Evolutionary conservation across 2,888 invertebrate genomes (phyloP).

Genomic region (Epistrophella euchroma): DNA sequence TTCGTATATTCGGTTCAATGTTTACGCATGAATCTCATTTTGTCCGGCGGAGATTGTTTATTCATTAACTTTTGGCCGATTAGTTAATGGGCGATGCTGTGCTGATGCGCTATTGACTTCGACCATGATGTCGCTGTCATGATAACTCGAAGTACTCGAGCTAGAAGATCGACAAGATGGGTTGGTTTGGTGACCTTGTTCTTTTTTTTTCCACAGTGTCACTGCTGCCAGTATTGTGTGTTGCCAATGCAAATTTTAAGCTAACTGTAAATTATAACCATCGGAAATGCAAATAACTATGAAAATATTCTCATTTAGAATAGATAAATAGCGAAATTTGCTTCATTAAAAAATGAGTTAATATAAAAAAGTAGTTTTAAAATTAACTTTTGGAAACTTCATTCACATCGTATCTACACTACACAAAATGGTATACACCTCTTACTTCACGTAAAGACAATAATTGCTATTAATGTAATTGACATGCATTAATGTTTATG

Average conservation of each 20-base stretch:
- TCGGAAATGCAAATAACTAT: not conserved
- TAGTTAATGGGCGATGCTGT: not conserved
- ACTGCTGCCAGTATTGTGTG: not conserved
- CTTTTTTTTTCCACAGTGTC: slow-evolving; percentile 1
- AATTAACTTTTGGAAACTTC: too few relatives aligned
- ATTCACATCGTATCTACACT: too few relatives aligned
- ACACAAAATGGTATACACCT: too few relatives aligned
- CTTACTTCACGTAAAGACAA: too few relatives aligned
- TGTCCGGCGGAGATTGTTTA: slow-evolving; percentile 30
- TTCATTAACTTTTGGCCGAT: slow-evolving; percentile 33
- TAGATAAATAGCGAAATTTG: too few relatives aligned
- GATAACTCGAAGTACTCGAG: slow-evolving; percentile 2
- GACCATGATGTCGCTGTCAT: slow-evolving; percentile 13
- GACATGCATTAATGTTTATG: too few relatives aligned
- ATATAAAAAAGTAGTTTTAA: too few relatives aligned
- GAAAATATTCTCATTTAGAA: not conserved
- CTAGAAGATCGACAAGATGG: slow-evolving; percentile 28
- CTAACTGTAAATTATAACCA: not conserved
- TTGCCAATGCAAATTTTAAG: not conserved
- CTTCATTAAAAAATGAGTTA: too few relatives aligned
- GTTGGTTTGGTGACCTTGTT: slow-evolving; percentile 41
- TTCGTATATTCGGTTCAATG: slow-evolving; percentile 34
- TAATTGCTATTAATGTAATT: too few relatives aligned
- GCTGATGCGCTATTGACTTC: not conserved
- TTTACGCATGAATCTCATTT: slow-evolving; percentile 53